Conservation (phyloP, 2,888 invertebrate genomes). For the Hipparchia sbordonii region DNA sequence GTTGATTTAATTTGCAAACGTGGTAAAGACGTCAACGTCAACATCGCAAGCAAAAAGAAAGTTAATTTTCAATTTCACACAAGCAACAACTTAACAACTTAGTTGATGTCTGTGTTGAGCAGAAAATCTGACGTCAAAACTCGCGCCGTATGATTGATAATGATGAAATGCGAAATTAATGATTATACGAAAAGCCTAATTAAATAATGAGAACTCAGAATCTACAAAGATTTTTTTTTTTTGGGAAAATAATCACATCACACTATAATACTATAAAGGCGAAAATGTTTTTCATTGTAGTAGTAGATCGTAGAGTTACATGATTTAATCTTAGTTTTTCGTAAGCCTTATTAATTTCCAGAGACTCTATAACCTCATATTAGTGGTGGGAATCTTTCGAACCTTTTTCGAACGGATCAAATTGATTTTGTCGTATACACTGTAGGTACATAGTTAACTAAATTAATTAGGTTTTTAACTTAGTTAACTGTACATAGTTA, state of each 20-base stretch:
- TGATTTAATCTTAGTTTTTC: neutral
- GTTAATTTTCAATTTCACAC: conserved; percentile 23
- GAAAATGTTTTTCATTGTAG: too few species aligned
- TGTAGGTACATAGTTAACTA: too few species aligned
- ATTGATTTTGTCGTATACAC: too few species aligned
- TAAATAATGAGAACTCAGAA: conserved; percentile 27
- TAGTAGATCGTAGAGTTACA: too few species aligned
- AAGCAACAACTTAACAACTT: conserved; percentile 29
- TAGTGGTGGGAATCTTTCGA: too few species aligned
- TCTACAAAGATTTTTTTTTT: conserved; percentile 22
- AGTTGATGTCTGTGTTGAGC: conserved; percentile 15
- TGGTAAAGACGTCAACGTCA: conserved; percentile 3
- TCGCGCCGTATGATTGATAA: conserved; percentile 34
- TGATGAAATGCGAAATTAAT: conserved; percentile 37
- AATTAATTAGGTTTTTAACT: too few species aligned
- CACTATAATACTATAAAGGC: too few species aligned
- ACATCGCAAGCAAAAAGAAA: conserved; percentile 10
- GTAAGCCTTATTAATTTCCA: too few species aligned
- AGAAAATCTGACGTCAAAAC: conserved; percentile 29
- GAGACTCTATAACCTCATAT: too few species aligned
- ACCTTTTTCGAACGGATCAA: too few species aligned
- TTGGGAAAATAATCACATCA: neutral
- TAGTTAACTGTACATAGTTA: too few species aligned
- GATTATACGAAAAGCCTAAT: conserved; percentile 28
- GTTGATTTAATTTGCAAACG: conserved; percentile 2